Conservation (phyloP, 2,888 invertebrate genomes). For the Eueremaeus valkanovi region DNA sequence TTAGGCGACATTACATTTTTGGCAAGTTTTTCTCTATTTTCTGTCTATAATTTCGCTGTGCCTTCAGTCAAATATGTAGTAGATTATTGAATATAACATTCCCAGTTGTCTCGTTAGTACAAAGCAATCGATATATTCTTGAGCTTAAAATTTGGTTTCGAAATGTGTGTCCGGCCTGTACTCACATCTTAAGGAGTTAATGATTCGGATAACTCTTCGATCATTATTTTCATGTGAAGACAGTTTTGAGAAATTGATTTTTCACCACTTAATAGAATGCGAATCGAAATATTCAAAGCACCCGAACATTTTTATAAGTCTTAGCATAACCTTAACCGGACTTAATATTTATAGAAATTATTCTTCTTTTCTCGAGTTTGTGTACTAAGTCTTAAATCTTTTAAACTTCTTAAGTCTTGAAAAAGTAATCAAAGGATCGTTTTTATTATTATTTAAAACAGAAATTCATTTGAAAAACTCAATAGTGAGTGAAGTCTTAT, state of each 20-base stretch:
- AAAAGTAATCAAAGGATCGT: constrained; percentile 36
- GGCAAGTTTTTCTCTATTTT: too few species aligned
- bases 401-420: constrained; percentile 29
- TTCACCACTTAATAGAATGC: constrained; percentile 4
- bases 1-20: too few species aligned
- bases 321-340: constrained; percentile 6
- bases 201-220: not conserved
- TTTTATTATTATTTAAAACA: constrained; percentile 18
- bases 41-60: too few species aligned
- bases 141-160: too few species aligned
- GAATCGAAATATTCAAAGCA: not conserved
- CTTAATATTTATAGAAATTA: not conserved
- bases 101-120: too few species aligned
- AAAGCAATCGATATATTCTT: too few species aligned
- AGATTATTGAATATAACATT: too few species aligned
- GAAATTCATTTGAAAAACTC: constrained; percentile 9
- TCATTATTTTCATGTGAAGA: not conserved
- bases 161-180: too few species aligned
- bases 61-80: too few species aligned
- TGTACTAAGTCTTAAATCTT: constrained; percentile 4
- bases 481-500: constrained; percentile 21
- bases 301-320: not conserved
- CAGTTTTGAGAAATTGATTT: constrained; percentile 8
- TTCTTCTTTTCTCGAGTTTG: not conserved
- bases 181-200: too few species aligned